A percentile compares a stretch with the other conserved stretches of the same genome.
phyloP scores from a whole-genome alignment of 2,797 vertebrate species.

The Epinephelus coioides region DNA sequence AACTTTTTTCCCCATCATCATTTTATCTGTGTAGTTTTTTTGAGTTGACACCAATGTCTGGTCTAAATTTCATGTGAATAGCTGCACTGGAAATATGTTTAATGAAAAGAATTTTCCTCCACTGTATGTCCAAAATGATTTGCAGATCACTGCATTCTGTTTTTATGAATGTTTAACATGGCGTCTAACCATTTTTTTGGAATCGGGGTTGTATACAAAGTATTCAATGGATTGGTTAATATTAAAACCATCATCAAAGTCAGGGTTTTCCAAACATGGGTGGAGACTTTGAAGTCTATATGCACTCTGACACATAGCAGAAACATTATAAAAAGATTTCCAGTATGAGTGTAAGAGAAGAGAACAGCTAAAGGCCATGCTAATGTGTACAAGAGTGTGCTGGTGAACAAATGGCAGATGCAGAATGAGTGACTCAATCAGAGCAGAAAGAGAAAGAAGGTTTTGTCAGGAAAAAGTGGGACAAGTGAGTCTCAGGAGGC shows the following conservation, averaged over 20 bases:
- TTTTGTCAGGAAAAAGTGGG: constrained; percentile 68
- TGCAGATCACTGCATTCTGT: too few relatives aligned
- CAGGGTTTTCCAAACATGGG: constrained; percentile 15
- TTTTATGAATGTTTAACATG: too few relatives aligned
- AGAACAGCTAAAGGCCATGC: constrained; percentile 54
- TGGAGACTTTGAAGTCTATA: not conserved
- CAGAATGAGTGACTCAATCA: constrained; percentile 42
- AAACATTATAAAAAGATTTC: not conserved
- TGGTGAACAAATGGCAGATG: constrained; percentile 41
- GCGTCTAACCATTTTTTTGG: too few relatives aligned
- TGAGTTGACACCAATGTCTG: too few relatives aligned
- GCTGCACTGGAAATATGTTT: too few relatives aligned
- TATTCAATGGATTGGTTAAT: constrained; percentile 5
- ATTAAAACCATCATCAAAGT: constrained; percentile 29
- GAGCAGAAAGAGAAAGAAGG: constrained; percentile 51
- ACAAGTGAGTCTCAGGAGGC: constrained; percentile 62
- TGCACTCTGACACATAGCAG: constrained; percentile 2
- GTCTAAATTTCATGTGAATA: too few relatives aligned
- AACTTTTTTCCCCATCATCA: too few relatives aligned
- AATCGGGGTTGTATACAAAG: not conserved
- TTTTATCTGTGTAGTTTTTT: too few relatives aligned
- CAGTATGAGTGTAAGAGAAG: constrained; percentile 3
- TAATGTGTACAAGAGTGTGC: constrained; percentile 25
- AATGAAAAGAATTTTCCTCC: too few relatives aligned
- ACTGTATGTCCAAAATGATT: too few relatives aligned